phyloP scores from a whole-genome alignment of 2,113 vertebrate genomes.

The Rhineura floridana region DNA sequence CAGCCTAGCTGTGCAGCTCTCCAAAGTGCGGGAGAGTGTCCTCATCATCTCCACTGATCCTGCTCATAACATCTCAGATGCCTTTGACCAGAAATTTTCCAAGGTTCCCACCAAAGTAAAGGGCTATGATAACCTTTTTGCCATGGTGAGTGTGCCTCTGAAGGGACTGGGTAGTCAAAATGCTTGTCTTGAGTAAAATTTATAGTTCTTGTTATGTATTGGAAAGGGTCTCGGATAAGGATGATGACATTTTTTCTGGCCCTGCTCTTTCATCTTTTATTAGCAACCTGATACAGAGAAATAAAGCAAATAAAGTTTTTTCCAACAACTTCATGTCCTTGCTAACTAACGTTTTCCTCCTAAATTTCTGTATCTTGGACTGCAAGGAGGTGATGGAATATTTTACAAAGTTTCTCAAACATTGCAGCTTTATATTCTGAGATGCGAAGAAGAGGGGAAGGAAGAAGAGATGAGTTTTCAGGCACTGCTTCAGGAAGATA shows the following conservation, averaged over 20 bases:
- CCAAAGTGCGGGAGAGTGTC: conserved; percentile 92
- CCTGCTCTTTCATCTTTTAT: neutral
- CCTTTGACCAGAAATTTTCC: conserved; percentile 97
- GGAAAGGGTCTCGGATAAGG: neutral
- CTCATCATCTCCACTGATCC: conserved; percentile 98
- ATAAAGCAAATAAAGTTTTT: neutral
- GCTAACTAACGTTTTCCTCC: neutral
- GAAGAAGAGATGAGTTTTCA: neutral
- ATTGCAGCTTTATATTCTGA: neutral
- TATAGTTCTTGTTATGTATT: neutral
- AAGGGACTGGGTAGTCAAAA: neutral
- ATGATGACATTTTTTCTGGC: neutral
- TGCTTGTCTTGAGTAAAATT: neutral
- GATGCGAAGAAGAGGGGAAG: neutral
- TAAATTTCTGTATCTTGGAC: neutral
- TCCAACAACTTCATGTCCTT: neutral
- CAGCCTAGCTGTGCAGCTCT: conserved; percentile 93
- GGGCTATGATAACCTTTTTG: conserved; percentile 96
- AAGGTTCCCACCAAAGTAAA: conserved; percentile 96
- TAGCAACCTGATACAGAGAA: neutral
- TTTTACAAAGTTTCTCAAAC: neutral
- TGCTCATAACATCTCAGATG: conserved; percentile 96
- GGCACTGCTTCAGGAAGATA: neutral
- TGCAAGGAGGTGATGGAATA: neutral
- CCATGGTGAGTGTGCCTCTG: conserved; percentile 85